Evolutionary conservation across 2,888 invertebrate genomes (phyloP), one percentile per base, ranked within the genome.

Genomic region (Hyposoter dolosus): DNA sequence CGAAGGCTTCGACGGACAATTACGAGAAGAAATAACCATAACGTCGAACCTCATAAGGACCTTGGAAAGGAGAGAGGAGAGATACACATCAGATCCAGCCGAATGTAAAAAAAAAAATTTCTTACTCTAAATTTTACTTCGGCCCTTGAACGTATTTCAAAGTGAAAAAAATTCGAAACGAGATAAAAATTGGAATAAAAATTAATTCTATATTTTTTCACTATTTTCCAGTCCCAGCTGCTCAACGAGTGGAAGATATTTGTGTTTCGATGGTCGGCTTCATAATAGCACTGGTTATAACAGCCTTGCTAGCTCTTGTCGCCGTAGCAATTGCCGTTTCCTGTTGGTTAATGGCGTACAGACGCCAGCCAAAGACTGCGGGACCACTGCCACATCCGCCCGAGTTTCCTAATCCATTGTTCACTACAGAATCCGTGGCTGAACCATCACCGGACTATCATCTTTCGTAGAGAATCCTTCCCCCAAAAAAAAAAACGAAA

Each of bases 281-380:
- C 92, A 98, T 98, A 90, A 98, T 98, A 92, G 98, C 98, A 89
- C 95, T 98, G 92, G 97, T 98, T 88, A 97, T 99, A 93, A 99
- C 98, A 89, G 98, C 98, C 74, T 95, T 98, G 87, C 95, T 99
- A 92, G 98, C 98, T 83, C 95, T 99, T 88, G 98, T 98, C 84
- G 98, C 98, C 83, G 98, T 99, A 82, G 98, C 98, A 43, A 98
- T 98, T 75, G 98, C 98, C 82, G 98, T 98, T 83, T 98, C 98
- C 87, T 98, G 98, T 94, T 99, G 98, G 98, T 95, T 98, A 89
- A 98, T 98, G 96, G 98, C 98, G 90, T 98, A 98, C 95, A 95
- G 98, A 89, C 96, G 98, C 90, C 96, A 97, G 92, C 97, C 98
- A 77, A 98, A 98, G 92, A 96, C 97, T 76, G 96, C 97, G 88